phyloP scores from a whole-genome alignment of 1,140 invertebrate species.

The Zaprionus africanus region DNA sequence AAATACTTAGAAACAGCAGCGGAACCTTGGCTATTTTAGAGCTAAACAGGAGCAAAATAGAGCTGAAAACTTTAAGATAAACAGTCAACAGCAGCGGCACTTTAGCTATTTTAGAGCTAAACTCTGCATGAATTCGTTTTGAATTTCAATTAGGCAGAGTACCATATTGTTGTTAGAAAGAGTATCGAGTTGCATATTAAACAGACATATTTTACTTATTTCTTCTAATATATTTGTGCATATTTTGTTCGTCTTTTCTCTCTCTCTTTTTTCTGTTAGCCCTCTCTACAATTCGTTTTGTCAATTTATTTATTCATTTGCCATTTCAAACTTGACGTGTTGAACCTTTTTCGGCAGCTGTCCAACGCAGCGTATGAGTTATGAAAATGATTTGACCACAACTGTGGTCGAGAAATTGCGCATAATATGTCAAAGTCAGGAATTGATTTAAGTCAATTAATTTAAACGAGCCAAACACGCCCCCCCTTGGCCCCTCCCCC shows the following conservation, averaged over 20 bases:
- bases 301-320: constrained; percentile 19
- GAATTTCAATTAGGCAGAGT: too few species aligned
- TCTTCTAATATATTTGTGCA: not conserved
- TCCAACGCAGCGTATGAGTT: constrained; percentile 61
- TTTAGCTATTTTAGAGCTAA: not conserved
- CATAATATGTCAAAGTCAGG: constrained; percentile 79
- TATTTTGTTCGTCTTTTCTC: too few species aligned
- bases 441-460: constrained; percentile 83
- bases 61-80: not conserved
- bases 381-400: constrained; percentile 74
- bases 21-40: not conserved
- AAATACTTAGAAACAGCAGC: not conserved
- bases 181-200: not conserved
- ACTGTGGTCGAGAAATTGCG: constrained; percentile 60
- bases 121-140: not conserved
- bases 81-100: not conserved
- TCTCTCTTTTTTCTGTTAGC: not conserved
- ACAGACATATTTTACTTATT: not conserved
- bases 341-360: constrained; percentile 17
- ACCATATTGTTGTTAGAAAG: too few species aligned
- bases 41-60: not conserved
- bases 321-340: not conserved
- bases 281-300: not conserved
- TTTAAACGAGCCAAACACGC: constrained; percentile 60
- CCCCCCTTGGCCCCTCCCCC: not conserved